Evolutionary conservation across 2,888 invertebrate species (phyloP).

Genomic region (Nomada flava): DNA sequence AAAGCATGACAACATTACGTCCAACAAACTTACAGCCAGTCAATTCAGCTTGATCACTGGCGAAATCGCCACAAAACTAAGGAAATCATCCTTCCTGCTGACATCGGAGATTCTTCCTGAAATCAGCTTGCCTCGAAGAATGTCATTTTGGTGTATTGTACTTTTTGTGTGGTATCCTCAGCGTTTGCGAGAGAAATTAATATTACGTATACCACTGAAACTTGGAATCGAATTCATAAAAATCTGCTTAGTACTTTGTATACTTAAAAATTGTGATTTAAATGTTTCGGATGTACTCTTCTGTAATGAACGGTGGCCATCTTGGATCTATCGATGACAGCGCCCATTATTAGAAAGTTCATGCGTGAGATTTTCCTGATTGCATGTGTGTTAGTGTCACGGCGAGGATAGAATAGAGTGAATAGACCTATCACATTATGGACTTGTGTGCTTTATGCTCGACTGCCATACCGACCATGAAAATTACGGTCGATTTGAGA

Average conservation of each 20-base stretch:
- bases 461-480: too few relatives aligned
- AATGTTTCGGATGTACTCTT: constrained; percentile 47
- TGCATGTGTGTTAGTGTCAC: too few relatives aligned
- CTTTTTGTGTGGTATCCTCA: constrained; percentile 26
- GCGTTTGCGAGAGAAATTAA: constrained; percentile 17
- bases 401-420: too few relatives aligned
- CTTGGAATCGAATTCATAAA: constrained; percentile 10
- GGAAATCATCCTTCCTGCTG: constrained; percentile 73
- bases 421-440: too few relatives aligned
- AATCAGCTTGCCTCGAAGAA: constrained; percentile 64
- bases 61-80: constrained; percentile 72
- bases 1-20: not conserved
- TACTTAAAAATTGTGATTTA: constrained; percentile 41
- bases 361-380: constrained; percentile 1
- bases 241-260: constrained; percentile 16
- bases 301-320: constrained; percentile 60
- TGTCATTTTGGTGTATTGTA: constrained; percentile 57
- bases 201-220: constrained; percentile 10
- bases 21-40: constrained; percentile 42
- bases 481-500: too few relatives aligned
- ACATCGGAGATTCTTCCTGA: constrained; percentile 60
- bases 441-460: too few relatives aligned
- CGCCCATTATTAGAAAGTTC: constrained; percentile 25
- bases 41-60: constrained; percentile 73
- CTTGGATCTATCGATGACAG: constrained; percentile 61